Evolutionary conservation across 2,888 invertebrate species (phyloP), one percentile per base, ranked within the genome.

Genomic region (Ormyrus labotus): DNA sequence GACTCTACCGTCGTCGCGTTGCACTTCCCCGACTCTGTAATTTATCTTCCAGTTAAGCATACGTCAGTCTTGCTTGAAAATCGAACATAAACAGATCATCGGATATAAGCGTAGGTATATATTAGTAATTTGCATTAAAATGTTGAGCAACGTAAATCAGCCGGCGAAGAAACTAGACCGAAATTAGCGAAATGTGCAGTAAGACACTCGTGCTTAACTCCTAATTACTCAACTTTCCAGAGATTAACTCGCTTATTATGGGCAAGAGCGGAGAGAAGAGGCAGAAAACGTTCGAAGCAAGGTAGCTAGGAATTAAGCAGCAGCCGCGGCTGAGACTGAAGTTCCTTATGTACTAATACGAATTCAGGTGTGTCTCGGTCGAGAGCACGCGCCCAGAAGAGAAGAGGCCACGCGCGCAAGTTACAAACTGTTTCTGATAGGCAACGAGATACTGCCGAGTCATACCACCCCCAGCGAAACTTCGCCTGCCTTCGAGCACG

Each of bases 201-300:
- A 61, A 55, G 69, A 71, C 85, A 84, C 85, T 85, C 81, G 82
- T 85, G 83, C 85, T 87, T 86, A 85, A 84, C 85, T 87, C 83
- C 84, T 86, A 87, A 87, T 87, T 87, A 87, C 86, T 87, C 84
- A 86, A 85, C 86, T 86, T 85, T 81, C 80, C 77, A 83, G 75
- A 85, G 85, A 86, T 87, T 85, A 86, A 86, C 85, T 86, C 84
- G 83, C 83, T 84, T 83, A 19, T 19, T 19, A 78, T 81, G 64
- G 69, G 61, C 11, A 51, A 83, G 82, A 81, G 84, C 74, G 80
- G 47, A 69, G 58, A 19, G 75, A 51, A 53, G 47, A 63, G n/a
- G 47, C 63, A 63, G 61, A 68, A 69, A 69, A 69, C 8, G 63
- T 53, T 47, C 61, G 68, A 61, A 47, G 64, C 61, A 55, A 45